Evolutionary conservation across 2,113 vertebrate species (phyloP), one percentile per base, ranked within the genome.

Genomic region (Crotalus horridus): DNA sequence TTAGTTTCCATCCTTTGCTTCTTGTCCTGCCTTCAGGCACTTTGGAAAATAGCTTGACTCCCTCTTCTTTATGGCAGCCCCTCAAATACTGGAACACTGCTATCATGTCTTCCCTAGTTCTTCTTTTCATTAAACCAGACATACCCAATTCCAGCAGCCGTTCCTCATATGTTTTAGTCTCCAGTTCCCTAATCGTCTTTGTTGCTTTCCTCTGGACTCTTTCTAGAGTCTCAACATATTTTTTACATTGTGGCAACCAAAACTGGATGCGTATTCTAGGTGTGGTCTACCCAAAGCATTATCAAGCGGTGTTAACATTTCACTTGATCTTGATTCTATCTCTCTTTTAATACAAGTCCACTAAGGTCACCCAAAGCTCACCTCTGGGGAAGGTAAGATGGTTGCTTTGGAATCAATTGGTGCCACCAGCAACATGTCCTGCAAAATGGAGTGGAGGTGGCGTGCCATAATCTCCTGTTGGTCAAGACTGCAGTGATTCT

Each of bases 321-420:
- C 2, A 26, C 58, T 8, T 59, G 58, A 26, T 59, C 58, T 26
- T 59, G 58, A 26, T 61, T 64, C 61, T 13, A 4, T 64, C 26
- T 1, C 11, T 64, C 61, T n/a, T 4, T 64, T 26, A 64, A 64
- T n/a, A 64, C 26, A 13, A 64, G 4, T 29, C 59, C 61, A 6
- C 11, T 12, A 12, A 43, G 4, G 17, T 17, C 24, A n/a, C 43
- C 48, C 33, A 92, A 12, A 15, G 54, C 95, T 89, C 92, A 99
- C 99, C 98, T 99, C 97, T 2, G 99, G 99, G 9, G 99, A 99
- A 3, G 99, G 99, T 92, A 99, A 98, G 56, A 95, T 91, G n/a
- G 93, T 95, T 95, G 97, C 96, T 33, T 95, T 96, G 58, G 97
- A 94, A 0, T 98, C 98, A 0, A 99, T 39, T 0, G 98, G 99